Conservation (phyloP, 2,797 vertebrate species). For the Thamnophis elegans region DNA sequence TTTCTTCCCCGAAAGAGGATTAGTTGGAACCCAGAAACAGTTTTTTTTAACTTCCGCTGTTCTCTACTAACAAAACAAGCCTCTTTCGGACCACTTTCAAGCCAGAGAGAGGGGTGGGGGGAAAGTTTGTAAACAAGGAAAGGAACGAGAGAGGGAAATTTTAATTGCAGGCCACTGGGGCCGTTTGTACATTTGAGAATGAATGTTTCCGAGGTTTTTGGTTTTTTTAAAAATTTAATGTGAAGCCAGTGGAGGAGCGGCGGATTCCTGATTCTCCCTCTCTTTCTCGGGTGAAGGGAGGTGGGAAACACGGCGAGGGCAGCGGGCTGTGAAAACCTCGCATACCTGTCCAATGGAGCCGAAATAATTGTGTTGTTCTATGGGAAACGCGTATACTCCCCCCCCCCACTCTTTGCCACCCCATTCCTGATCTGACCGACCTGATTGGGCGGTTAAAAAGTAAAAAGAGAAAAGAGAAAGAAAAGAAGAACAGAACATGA, state of each 20-base stretch:
- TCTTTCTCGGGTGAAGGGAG: conserved; percentile 19
- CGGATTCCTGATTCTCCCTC: conserved; percentile 63
- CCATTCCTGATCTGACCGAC: conserved; percentile 79
- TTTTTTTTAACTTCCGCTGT: not conserved
- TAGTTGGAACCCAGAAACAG: not conserved
- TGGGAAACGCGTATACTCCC: conserved; percentile 78
- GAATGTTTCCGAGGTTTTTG: not conserved
- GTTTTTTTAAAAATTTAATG: conserved; percentile 14
- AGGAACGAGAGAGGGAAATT: not conserved
- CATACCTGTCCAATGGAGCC: conserved; percentile 92
- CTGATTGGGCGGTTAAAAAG: conserved; percentile 90
- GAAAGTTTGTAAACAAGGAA: not conserved
- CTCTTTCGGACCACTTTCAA: not conserved
- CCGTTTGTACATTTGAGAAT: not conserved
- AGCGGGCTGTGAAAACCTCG: conserved; percentile 83
- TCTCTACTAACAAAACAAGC: not conserved
- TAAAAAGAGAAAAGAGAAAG: conserved; percentile 55
- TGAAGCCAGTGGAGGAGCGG: conserved; percentile 59
- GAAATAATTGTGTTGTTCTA: conserved; percentile 89
- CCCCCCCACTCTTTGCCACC: conserved; percentile 45
- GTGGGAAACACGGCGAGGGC: conserved; percentile 77
- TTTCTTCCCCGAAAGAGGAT: not conserved
- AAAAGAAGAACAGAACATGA: too few relatives aligned
- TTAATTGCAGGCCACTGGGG: not conserved
- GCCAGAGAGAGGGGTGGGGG: not conserved